Evolutionary conservation across 2,888 invertebrate species (phyloP).

Genomic region (Pyrgus malvae): DNA sequence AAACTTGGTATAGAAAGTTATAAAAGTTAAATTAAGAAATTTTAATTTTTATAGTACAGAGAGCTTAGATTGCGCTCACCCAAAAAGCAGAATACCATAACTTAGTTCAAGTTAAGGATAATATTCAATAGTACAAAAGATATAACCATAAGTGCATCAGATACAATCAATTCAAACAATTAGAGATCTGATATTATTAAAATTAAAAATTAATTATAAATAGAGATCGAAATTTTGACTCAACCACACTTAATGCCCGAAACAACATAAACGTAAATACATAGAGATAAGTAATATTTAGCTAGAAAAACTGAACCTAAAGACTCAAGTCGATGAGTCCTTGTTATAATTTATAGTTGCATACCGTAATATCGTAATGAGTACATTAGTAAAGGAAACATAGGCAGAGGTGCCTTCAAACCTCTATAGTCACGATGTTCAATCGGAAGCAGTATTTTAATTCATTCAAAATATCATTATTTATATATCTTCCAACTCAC

Average conservation of each 20-base stretch:
- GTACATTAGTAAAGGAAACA: not conserved
- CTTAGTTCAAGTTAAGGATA: not conserved
- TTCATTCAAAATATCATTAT: too few species aligned
- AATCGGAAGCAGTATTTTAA: too few species aligned
- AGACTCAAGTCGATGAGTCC: not conserved
- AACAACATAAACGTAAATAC: slow-evolving; percentile 2
- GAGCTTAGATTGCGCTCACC: not conserved
- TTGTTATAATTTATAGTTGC: too few species aligned
- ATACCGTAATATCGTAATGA: not conserved
- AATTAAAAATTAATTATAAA: slow-evolving; percentile 7
- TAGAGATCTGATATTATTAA: slow-evolving; percentile 5
- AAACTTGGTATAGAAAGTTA: too few species aligned
- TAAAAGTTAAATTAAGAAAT: too few species aligned
- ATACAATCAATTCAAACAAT: slow-evolving; percentile 4
- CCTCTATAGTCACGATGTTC: not conserved
- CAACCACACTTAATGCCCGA: slow-evolving; percentile 14
- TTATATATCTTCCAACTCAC: too few species aligned
- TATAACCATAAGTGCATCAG: not conserved
- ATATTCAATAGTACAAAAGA: too few species aligned
- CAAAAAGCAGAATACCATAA: not conserved
- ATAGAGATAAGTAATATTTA: slow-evolving; percentile 5
- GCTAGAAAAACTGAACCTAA: not conserved
- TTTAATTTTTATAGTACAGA: too few species aligned
- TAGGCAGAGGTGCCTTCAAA: too few species aligned
- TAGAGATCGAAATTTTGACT: slow-evolving; percentile 21